These are phyloP conservation scores for Heliconius hortense DNA, from an alignment of 2,888 invertebrate genomes.

Conservation along the genomic window DNA sequence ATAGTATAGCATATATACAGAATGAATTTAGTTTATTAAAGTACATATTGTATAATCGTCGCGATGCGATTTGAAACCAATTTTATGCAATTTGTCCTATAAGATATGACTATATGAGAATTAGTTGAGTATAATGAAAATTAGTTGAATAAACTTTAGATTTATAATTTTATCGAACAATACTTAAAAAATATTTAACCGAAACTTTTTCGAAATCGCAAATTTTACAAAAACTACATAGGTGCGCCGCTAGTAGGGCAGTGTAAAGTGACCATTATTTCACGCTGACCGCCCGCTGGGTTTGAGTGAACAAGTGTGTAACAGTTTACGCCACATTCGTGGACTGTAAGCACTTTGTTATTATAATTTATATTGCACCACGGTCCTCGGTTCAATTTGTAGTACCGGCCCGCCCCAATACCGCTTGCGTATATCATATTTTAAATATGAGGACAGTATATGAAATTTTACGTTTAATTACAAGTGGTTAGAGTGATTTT, in stretches of 20 bases:
- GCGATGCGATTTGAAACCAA: no score
- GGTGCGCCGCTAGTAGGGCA: background rate
- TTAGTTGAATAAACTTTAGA: no score
- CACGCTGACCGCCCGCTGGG: constrained; percentile 7
- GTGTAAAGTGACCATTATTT: background rate
- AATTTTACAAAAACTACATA: background rate
- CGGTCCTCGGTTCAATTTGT: constrained; percentile 12
- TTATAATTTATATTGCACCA: constrained; percentile 24
- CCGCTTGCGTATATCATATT: constrained; percentile 20
- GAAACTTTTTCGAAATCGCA: background rate
- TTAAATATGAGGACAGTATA: constrained; percentile 17
- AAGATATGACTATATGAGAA: no score
- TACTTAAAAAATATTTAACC: no score
- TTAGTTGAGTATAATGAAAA: no score
- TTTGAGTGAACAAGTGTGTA: constrained; percentile 18
- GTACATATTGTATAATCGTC: no score
- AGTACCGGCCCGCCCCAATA: constrained; percentile 24
- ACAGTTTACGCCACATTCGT: constrained; percentile 22
- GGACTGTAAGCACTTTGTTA: constrained; percentile 18
- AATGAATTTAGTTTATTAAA: no score
- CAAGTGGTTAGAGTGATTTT: background rate
- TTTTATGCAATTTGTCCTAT: no score
- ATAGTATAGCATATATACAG: no score
- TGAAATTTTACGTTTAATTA: constrained; percentile 2
- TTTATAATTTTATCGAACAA: no score